phyloP scores from a whole-genome alignment of 2,113 vertebrate genomes.

The Oenanthe melanoleuca region DNA sequence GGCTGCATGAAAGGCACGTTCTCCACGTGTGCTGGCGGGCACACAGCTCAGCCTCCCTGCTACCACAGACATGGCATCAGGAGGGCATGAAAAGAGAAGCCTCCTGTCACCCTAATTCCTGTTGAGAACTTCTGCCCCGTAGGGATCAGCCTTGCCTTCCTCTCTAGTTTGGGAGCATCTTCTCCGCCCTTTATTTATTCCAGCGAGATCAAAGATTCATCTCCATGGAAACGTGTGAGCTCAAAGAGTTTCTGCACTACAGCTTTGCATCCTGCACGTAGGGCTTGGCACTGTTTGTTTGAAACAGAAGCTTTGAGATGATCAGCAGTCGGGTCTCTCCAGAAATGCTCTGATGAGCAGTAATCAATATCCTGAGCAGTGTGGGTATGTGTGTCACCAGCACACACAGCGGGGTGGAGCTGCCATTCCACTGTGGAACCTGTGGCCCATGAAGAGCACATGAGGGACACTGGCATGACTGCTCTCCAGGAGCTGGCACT shows the following conservation, averaged over 20 bases:
- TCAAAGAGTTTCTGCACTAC: slow-evolving; percentile 44
- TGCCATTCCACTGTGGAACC: accelerated
- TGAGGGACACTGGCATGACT: accelerated
- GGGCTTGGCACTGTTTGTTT: not conserved
- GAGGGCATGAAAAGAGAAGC: not conserved
- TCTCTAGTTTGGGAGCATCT: slow-evolving; percentile 38
- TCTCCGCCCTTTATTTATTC: slow-evolving; percentile 32
- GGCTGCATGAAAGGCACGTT: not conserved
- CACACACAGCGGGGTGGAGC: accelerated
- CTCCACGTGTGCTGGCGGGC: not conserved
- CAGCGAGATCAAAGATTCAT: slow-evolving; percentile 62
- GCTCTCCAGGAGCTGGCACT: not conserved
- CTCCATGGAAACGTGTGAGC: slow-evolving; percentile 74
- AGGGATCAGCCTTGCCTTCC: not conserved
- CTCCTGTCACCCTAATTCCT: not conserved
- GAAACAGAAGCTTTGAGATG: not conserved
- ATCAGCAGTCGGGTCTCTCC: not conserved
- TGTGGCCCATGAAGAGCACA: not conserved
- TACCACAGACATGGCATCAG: not conserved
- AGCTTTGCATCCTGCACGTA: not conserved
- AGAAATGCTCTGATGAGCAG: not conserved
- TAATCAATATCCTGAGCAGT: not conserved
- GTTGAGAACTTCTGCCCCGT: not conserved
- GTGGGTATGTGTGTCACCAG: accelerated
- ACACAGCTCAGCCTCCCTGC: not conserved